Conservation (phyloP, 1,140 invertebrate species). For the Drosophila ogumai region DNA sequence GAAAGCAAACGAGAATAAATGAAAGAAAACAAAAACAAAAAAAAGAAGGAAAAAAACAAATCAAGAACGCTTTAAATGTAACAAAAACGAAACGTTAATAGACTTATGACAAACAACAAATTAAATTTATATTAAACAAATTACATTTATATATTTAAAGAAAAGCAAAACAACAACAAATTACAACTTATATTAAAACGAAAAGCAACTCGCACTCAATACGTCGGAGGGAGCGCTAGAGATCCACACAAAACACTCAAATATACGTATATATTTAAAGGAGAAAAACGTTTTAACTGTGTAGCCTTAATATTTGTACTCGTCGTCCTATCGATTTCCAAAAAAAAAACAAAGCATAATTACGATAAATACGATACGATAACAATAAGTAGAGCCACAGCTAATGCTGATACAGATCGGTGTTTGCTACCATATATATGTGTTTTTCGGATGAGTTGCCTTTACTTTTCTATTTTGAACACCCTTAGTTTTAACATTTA, state of each 20-base stretch:
- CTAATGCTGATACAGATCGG: constrained; percentile 27
- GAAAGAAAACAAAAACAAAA: constrained; percentile 24
- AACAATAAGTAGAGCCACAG: constrained; percentile 36
- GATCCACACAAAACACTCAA: constrained; percentile 40
- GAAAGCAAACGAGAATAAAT: constrained; percentile 42
- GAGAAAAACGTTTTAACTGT: constrained; percentile 75
- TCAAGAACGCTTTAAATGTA: constrained; percentile 82
- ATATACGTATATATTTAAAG: constrained; percentile 57
- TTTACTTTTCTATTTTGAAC: constrained; percentile 39
- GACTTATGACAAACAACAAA: constrained; percentile 66
- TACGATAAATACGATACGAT: constrained; percentile 20
- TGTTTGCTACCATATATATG: constrained; percentile 45
- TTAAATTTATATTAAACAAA: constrained; percentile 44
- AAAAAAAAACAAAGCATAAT: constrained; percentile 18
- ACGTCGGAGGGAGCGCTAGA: constrained; percentile 15
- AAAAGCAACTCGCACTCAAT: constrained; percentile 38
- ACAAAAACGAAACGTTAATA: constrained; percentile 84
- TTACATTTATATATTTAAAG: constrained; percentile 52
- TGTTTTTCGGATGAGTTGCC: constrained; percentile 56
- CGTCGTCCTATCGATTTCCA: constrained; percentile 64
- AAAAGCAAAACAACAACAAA: constrained; percentile 21
- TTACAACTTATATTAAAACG: constrained; percentile 34
- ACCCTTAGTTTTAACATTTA: constrained; percentile 24
- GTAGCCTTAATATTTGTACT: constrained; percentile 75
- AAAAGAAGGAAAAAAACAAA: constrained; percentile 56